Evolutionary conservation across 2,797 vertebrate genomes (phyloP), one percentile per base, ranked within the genome.

Genomic region (Clarias pachynema): DNA sequence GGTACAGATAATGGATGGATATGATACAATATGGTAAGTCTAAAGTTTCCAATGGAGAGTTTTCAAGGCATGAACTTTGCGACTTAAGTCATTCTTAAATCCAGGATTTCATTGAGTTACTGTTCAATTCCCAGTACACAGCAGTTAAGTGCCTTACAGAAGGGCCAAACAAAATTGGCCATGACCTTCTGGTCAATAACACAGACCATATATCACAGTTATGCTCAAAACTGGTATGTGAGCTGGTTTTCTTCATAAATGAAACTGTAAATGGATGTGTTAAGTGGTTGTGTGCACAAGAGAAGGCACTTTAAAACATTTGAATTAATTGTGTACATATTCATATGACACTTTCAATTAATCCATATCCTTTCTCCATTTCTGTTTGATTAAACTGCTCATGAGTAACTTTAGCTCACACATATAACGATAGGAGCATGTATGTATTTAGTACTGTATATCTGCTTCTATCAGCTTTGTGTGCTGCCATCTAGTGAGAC

Each of bases 401-500:
- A 57, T 9, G 53, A 34, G 1, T 77, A 24, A 57, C 26, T 75
- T 18, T 56, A 40, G 4, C 5, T 72, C n/a, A 49, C 24, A 49
- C 18, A 9, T 74, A 15, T 15, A 69, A 53, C 53, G 72, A 74
- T 3, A n/a, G 6, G 26, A 20, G 18, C 4, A 75, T 57, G 20
- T 4, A 53, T 53, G 12, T 44, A 53, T 53, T 53, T 53, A 57
- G 8, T 34, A 44, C 40, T 44, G 40, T 44, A 22, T 22, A 57
- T 57, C 56, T 77, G 4, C 34, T 16, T 37, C 5, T 8, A 44
- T 65, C 14, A 40, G 8, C 44, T 79, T 37, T 79, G 44, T 79
- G 34, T 79, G 78, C 78, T 79, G 78, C 78, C 78, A 79, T 79
- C 78, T 63, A 65, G 60, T 79, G 78, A 44, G 20, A 26, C 26